Evolutionary conservation across 1,140 invertebrate species (phyloP).

Genomic region (Eriocheir sinensis): DNA sequence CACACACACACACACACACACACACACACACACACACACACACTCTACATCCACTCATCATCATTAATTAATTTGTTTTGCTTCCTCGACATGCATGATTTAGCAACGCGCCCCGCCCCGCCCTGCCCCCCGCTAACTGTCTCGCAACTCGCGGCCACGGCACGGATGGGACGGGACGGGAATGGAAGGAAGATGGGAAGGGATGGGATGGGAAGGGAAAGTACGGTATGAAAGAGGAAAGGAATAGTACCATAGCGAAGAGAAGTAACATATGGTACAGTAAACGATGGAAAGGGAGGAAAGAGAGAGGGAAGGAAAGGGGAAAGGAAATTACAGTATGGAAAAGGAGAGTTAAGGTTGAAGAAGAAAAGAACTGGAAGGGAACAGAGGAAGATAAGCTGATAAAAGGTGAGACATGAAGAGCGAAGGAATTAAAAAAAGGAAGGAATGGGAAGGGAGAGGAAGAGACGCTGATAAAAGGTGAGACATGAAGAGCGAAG

Average conservation of each 20-base stretch:
- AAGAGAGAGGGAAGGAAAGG: neutral
- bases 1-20: neutral
- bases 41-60: too few species aligned
- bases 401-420: too few species aligned
- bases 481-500: neutral
- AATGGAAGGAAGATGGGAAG: neutral
- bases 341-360: neutral
- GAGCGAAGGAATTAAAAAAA: neutral
- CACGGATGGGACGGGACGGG: neutral
- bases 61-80: too few species aligned
- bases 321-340: neutral
- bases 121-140: too few species aligned
- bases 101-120: too few species aligned
- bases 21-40: too few species aligned
- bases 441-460: neutral
- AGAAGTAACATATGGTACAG: slow-evolving; percentile 14
- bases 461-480: neutral
- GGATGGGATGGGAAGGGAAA: neutral
- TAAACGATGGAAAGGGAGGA: neutral
- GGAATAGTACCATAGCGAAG: neutral
- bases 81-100: too few species aligned
- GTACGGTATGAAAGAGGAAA: neutral
- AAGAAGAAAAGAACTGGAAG: neutral
- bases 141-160: too few species aligned
- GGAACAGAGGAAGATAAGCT: neutral